These are phyloP conservation scores for Datnioides undecimradiatus DNA, from an alignment of 2,113 vertebrate genomes.

Conservation along the genomic window DNA sequence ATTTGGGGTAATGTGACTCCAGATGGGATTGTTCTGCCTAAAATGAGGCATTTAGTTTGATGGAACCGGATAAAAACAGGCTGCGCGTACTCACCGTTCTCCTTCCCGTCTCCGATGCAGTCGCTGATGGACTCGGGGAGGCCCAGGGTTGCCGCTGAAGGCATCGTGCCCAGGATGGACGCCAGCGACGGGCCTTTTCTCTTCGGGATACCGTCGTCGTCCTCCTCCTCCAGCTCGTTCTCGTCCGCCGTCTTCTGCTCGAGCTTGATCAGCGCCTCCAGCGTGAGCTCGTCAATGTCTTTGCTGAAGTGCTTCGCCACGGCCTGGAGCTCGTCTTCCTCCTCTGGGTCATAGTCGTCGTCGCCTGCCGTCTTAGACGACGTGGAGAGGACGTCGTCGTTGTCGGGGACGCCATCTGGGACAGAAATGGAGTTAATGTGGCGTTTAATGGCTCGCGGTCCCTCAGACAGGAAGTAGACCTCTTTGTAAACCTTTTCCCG, in stretches of 20 bases:
- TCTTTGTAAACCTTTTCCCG: no score
- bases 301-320: slow-evolving; percentile 91
- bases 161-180: slow-evolving; percentile 90
- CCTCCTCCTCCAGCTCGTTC: slow-evolving; percentile 22
- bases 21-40: not conserved
- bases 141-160: slow-evolving; percentile 91
- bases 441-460: not conserved
- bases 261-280: slow-evolving; percentile 59
- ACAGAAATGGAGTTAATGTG: not conserved
- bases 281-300: slow-evolving; percentile 83
- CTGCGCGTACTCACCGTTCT: slow-evolving; percentile 87
- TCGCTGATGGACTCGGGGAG: slow-evolving; percentile 88
- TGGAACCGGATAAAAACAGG: not conserved
- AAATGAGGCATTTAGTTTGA: not conserved
- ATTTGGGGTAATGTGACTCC: not conserved
- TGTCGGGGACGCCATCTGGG: slow-evolving; percentile 71
- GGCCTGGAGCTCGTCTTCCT: slow-evolving; percentile 86
- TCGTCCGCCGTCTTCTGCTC: slow-evolving; percentile 47
- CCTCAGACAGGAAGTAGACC: no score
- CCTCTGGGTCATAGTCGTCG: slow-evolving; percentile 86
- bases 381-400: slow-evolving; percentile 26
- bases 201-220: not conserved
- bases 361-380: slow-evolving; percentile 52
- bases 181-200: slow-evolving; percentile 82
- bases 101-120: slow-evolving; percentile 84